phyloP scores from a whole-genome alignment of 2,797 vertebrate species.

The Brotogeris chrysoptera region DNA sequence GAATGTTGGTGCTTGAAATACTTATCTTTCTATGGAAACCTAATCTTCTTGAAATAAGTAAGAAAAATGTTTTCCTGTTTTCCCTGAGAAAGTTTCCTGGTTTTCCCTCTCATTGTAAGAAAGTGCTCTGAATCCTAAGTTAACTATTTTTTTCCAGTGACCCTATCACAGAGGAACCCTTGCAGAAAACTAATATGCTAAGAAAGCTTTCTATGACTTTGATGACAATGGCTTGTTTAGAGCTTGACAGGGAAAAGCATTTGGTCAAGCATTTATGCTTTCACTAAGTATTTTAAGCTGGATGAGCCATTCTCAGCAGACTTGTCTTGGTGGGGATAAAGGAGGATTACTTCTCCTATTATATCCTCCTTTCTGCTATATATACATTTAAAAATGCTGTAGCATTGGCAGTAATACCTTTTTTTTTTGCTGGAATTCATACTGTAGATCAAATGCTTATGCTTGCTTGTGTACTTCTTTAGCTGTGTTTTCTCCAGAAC shows the following conservation, averaged over 20 bases:
- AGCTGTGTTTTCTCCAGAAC: not conserved
- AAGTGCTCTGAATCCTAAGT: not conserved
- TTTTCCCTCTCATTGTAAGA: not conserved
- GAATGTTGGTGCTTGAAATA: not conserved
- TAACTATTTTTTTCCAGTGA: not conserved
- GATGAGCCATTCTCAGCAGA: conserved; percentile 12
- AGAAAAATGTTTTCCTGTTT: not conserved
- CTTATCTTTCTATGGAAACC: not conserved
- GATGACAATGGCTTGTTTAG: not conserved
- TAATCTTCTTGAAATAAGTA: not conserved
- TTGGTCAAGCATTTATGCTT: conserved; percentile 38
- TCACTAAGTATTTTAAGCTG: conserved; percentile 52
- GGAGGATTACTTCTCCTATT: conserved; percentile 37
- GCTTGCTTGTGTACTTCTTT: not conserved
- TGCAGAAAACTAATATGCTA: not conserved
- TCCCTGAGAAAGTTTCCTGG: not conserved
- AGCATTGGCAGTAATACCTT: not conserved
- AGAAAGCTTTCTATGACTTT: not conserved
- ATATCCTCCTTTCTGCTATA: not conserved
- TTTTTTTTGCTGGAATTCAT: not conserved
- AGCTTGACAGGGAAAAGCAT: conserved; percentile 9
- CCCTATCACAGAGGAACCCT: not conserved
- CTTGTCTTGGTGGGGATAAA: conserved; percentile 32
- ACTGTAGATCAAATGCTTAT: not conserved
- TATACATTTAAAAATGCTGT: not conserved